Conservation (phyloP, 2,888 invertebrate genomes). For the Pemphredon lugubris region DNA sequence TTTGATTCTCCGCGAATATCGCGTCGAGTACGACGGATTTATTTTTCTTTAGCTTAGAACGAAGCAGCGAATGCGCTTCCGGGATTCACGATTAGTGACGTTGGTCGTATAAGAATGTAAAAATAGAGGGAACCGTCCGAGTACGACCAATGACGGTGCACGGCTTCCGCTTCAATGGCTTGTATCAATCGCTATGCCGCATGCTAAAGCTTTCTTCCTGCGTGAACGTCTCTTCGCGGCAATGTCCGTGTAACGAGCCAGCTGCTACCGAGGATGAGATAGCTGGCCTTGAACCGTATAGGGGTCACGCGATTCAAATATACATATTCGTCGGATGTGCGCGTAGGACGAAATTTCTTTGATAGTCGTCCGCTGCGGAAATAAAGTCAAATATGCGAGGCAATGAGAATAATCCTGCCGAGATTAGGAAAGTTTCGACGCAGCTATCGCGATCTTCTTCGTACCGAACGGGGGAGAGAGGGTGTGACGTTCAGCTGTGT, state of each 20-base stretch:
- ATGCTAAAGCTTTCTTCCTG: conserved; percentile 4
- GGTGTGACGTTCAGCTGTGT: conserved; percentile 42
- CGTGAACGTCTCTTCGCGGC: neutral
- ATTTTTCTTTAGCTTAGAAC: too few relatives aligned
- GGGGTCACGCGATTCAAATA: conserved; percentile 27
- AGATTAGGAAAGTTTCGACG: neutral
- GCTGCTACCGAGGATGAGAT: conserved; percentile 1
- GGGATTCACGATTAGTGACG: neutral
- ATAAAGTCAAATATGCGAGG: conserved; percentile 3
- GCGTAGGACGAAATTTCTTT: conserved; percentile 21
- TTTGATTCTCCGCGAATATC: too few relatives aligned
- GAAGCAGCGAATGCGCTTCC: neutral
- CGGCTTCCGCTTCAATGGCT: conserved; percentile 27
- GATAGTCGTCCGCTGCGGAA: neutral
- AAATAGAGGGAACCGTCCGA: conserved; percentile 30
- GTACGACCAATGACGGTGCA: conserved; percentile 46
- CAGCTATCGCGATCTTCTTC: conserved; percentile 24
- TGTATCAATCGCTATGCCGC: conserved; percentile 9
- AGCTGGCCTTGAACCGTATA: conserved; percentile 45
- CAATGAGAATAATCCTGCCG: neutral
- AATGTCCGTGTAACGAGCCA: neutral
- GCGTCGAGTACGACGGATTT: too few relatives aligned
- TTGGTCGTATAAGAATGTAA: conserved; percentile 50
- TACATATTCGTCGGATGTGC: neutral
- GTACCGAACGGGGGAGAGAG: neutral